phyloP scores from a whole-genome alignment of 1,140 invertebrate genomes.

The Bombus waltoni region DNA sequence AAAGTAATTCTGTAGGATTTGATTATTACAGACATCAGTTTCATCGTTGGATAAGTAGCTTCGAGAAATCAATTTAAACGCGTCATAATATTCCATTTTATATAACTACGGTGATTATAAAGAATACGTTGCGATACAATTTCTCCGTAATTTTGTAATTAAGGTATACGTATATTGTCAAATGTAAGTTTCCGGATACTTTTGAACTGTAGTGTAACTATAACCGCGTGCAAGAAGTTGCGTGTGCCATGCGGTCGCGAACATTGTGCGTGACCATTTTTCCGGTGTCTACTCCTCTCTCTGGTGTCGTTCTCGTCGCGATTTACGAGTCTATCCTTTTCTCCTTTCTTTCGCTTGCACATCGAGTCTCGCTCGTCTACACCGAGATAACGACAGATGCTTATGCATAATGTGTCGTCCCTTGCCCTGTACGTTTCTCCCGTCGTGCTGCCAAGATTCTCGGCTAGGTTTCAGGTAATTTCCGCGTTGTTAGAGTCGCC shows the following conservation, averaged over 20 bases:
- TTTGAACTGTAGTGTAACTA: slow-evolving; percentile 50
- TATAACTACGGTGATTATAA: not conserved
- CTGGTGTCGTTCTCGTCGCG: slow-evolving; percentile 50
- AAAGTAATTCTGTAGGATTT: not conserved
- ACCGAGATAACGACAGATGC: slow-evolving; percentile 59
- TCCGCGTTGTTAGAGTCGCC: slow-evolving; percentile 62
- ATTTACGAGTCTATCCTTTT: slow-evolving; percentile 70
- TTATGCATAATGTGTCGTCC: slow-evolving; percentile 49
- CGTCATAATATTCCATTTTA: not conserved
- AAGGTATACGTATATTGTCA: not conserved
- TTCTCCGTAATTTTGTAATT: not conserved
- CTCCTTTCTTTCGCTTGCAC: slow-evolving; percentile 9
- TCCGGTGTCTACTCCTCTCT: slow-evolving; percentile 44
- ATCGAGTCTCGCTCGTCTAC: slow-evolving; percentile 5
- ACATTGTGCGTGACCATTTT: slow-evolving; percentile 61
- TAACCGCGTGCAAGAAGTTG: slow-evolving; percentile 55
- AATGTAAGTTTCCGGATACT: not conserved
- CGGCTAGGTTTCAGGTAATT: slow-evolving; percentile 59
- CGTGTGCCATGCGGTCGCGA: slow-evolving; percentile 50
- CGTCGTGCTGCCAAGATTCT: not conserved
- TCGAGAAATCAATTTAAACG: not conserved
- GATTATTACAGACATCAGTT: too few relatives aligned
- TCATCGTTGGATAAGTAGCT: not conserved
- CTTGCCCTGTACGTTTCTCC: slow-evolving; percentile 2
- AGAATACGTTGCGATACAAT: not conserved